Conservation (phyloP, 2,888 invertebrate species). For the Amblyteles armatorius region DNA sequence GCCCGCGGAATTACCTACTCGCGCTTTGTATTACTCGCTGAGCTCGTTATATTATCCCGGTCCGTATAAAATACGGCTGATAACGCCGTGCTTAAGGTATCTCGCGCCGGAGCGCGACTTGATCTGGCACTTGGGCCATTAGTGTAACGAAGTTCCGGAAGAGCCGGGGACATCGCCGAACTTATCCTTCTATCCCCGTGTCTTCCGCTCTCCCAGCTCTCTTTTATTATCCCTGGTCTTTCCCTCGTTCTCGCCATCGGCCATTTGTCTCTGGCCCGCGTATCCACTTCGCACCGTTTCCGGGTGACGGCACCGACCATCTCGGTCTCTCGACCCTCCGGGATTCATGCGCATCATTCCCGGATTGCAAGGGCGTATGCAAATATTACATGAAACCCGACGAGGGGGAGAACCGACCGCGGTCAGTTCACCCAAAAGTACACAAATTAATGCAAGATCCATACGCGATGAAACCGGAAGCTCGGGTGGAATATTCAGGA, state of each 20-base stretch:
- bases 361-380: conserved; percentile 42
- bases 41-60: conserved; percentile 28
- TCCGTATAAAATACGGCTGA: not conserved
- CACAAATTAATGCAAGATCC: conserved; percentile 60
- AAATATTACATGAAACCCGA: conserved; percentile 51
- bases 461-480: conserved; percentile 50
- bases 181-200: conserved; percentile 19
- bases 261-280: conserved; percentile 39
- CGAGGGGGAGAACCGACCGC: not conserved
- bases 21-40: conserved; percentile 4
- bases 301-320: conserved; percentile 37
- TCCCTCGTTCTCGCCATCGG: conserved; percentile 14
- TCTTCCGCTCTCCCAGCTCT: not conserved
- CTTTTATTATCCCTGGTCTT: not conserved
- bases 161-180: conserved; percentile 15
- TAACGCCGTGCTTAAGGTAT: conserved; percentile 1
- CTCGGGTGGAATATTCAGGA: conserved; percentile 43
- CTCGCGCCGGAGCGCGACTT: conserved; percentile 8
- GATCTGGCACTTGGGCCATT: conserved; percentile 36
- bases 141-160: conserved; percentile 52
- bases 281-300: conserved; percentile 32
- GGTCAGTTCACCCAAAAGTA: conserved; percentile 18
- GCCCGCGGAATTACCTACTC: not conserved
- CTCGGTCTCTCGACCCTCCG: conserved; percentile 22
- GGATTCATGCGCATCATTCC: conserved; percentile 4